A percentile compares a stretch with the other conserved stretches of the same genome.
These are phyloP conservation scores for Colaptes auratus DNA, from an alignment of 2,113 vertebrate species.

Conservation along the genomic window DNA sequence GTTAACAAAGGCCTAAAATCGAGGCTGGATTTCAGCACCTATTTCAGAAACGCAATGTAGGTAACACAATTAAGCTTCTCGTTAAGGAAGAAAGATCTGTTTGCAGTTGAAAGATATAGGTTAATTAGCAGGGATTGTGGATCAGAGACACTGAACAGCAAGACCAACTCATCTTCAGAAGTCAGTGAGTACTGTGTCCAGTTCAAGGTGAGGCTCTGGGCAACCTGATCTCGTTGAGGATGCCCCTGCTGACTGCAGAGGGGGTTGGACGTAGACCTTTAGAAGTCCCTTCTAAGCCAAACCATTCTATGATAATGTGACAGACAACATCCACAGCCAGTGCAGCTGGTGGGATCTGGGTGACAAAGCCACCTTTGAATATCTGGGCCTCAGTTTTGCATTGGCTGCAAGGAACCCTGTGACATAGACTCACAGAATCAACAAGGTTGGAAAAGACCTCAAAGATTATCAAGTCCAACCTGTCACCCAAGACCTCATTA, in stretches of 20 bases:
- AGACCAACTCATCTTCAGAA: background rate
- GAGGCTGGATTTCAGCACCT: background rate
- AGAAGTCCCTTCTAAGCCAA: no score
- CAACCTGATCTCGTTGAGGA: no score
- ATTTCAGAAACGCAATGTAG: slow-evolving; percentile 15
- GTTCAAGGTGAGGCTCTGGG: no score
- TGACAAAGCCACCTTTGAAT: background rate
- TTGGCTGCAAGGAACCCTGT: background rate
- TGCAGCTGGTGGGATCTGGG: background rate
- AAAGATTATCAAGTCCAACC: no score
- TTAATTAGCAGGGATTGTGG: slow-evolving; percentile 25
- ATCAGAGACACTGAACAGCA: background rate
- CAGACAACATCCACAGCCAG: background rate
- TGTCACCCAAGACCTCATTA: no score
- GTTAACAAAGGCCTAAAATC: background rate
- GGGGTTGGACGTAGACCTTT: no score
- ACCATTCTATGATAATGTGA: background rate
- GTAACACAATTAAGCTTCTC: slow-evolving; percentile 29
- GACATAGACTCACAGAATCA: background rate
- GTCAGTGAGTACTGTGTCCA: background rate
- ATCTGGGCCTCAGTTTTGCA: background rate
- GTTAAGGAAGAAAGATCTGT: background rate
- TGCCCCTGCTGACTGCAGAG: no score
- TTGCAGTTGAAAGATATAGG: slow-evolving; percentile 29
- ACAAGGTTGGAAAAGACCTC: no score